These are phyloP conservation scores for Anableps anableps DNA, from an alignment of 2,797 vertebrate species.

Conservation along the genomic window DNA sequence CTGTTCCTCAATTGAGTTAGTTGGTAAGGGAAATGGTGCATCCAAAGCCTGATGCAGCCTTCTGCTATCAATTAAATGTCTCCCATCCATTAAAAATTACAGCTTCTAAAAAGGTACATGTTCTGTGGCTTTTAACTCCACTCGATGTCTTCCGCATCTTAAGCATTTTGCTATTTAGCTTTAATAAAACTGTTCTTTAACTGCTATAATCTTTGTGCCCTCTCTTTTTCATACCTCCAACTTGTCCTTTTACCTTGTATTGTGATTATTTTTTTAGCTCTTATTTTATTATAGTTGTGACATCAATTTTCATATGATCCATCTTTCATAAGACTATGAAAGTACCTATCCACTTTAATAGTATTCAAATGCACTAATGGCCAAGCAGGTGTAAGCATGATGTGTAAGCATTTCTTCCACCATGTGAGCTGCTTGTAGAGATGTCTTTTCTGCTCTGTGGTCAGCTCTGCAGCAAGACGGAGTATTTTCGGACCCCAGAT, in stretches of 20 bases:
- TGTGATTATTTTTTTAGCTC: not conserved
- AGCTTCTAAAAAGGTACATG: not conserved
- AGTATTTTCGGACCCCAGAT: slow-evolving; percentile 63
- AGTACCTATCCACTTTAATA: slow-evolving; percentile 20
- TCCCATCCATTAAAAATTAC: not conserved
- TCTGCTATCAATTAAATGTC: slow-evolving; percentile 7
- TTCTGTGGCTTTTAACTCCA: not conserved
- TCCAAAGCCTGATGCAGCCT: not conserved
- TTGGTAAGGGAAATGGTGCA: not conserved
- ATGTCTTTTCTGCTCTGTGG: slow-evolving; percentile 44
- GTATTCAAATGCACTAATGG: slow-evolving; percentile 39
- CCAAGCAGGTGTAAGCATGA: slow-evolving; percentile 54
- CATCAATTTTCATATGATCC: not conserved
- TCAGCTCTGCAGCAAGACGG: slow-evolving; percentile 39
- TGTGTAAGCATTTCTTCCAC: slow-evolving; percentile 58
- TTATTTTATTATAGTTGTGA: not conserved
- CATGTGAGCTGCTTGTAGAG: slow-evolving; percentile 49
- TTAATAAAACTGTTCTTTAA: not conserved
- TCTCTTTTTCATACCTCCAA: not conserved
- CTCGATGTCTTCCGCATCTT: not conserved
- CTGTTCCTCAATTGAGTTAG: not conserved
- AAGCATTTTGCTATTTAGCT: not conserved
- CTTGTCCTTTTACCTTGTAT: not conserved
- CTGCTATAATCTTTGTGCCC: not conserved
- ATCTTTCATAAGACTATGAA: slow-evolving; percentile 8